Base-by-base conservation (phyloP, 1,140 invertebrate genomes). In the Drosophila oshimai region DNA sequence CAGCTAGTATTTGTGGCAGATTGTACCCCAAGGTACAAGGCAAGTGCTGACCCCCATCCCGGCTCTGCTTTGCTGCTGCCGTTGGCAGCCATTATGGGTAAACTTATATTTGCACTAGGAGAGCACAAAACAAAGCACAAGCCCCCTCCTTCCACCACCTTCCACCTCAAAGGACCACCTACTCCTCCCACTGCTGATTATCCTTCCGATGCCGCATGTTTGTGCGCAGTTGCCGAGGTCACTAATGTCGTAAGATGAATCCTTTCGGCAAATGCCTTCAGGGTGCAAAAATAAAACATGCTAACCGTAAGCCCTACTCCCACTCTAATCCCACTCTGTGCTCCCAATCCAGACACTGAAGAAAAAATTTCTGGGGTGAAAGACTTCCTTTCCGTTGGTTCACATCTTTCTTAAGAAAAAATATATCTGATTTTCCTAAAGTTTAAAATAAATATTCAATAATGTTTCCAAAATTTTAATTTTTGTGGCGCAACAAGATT, bases 171-270 rank as follows among this genome's bases (percentile, higher is more conserved):
- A 39, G 9, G 36, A 20, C 31, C 24, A 42, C 33, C 42, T 33
- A 26, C 49, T 54, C 42, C 7, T 10, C 4, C 41, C 5, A 0
- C 5, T 55, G 13, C 54, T 62, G 58, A 60, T 62, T 62, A 62
- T 62, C 58, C 58, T 62, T 62, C 28, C 50, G 50, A 46, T 57
- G 26, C 34, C 79, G 79, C 80, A 75, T 86, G 79, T 80, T 84
- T 68, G 71, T 84, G 79, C 71, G 69, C 83, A 87, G 80, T 86
- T 87, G 87, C 72, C 74, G 87, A 89, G 87, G 87, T 89, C 87
- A 89, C 74, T 79, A 73, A 83, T 88, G 81, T 89, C 81, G 87
- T 89, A 89, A 88, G 87, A 89, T 88, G 87, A 89, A 89, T 89
- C 81, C 81, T 83, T 89, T 78, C 54, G 81, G 84, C 86, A 80